Conservation (phyloP, 1,140 invertebrate genomes). For the Neelides sp. region DNA sequence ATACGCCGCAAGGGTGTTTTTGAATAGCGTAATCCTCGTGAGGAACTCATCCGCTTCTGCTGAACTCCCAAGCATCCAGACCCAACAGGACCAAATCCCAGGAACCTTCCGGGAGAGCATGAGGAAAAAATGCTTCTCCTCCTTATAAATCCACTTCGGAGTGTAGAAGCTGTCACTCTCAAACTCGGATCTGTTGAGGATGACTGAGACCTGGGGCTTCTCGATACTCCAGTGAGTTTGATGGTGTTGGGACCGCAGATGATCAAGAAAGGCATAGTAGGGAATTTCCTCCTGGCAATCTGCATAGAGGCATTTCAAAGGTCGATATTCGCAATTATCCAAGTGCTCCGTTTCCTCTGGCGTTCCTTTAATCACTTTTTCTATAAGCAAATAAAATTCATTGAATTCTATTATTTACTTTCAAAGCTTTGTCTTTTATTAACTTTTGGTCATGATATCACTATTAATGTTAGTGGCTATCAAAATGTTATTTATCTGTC, state of each 20-base stretch:
- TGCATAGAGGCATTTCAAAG: conserved; percentile 7
- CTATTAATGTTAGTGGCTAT: no score
- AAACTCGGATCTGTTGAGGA: conserved; percentile 6
- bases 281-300: conserved; percentile 3
- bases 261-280: conserved; percentile 6
- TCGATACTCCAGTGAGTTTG: conserved; percentile 1
- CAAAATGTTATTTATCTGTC: no score
- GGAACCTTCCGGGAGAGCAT: conserved; percentile 1
- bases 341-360: conserved; percentile 8
- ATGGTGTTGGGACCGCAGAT: conserved; percentile 7
- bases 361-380: conserved; percentile 1
- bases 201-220: background rate
- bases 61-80: conserved; percentile 11
- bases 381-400: conserved; percentile 5
- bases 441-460: no score
- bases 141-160: conserved; percentile 12
- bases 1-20: background rate
- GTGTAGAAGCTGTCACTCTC: background rate
- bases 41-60: conserved; percentile 9
- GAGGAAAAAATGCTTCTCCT: conserved; percentile 11
- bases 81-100: conserved; percentile 14
- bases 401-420: background rate
- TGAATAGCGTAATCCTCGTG: conserved; percentile 5
- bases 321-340: conserved; percentile 9
- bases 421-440: no score